Evolutionary conservation across 2,797 vertebrate genomes (phyloP).

Genomic region (Fratercula arctica): DNA sequence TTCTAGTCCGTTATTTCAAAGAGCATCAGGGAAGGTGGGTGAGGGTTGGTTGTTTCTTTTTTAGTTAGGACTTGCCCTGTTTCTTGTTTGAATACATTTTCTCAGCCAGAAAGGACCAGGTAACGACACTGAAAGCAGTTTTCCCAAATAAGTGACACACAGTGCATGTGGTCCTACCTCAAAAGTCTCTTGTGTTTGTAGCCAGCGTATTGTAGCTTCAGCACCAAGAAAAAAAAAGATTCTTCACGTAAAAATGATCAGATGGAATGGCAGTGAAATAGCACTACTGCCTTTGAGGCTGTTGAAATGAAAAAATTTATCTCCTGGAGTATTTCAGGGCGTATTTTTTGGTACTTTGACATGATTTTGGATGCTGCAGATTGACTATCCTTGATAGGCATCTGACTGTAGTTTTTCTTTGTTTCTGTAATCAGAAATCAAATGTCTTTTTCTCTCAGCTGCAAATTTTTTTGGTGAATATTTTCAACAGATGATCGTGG

Average conservation of each 20-base stretch:
- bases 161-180: background rate
- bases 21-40: background rate
- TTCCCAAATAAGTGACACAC: background rate
- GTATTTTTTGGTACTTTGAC: background rate
- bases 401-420: background rate
- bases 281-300: background rate
- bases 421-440: background rate
- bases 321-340: background rate
- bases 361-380: background rate
- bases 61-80: background rate
- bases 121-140: background rate
- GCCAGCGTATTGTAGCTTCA: background rate
- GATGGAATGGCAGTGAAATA: background rate
- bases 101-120: background rate
- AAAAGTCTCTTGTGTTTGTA: background rate
- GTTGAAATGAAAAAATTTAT: background rate
- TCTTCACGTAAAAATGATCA: background rate
- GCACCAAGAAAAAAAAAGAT: background rate
- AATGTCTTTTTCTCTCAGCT: background rate
- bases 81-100: background rate
- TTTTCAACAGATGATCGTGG: constrained; percentile 69
- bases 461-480: background rate
- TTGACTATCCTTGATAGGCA: background rate
- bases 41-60: background rate
- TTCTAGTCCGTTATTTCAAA: background rate